Conservation (phyloP, 2,797 vertebrate genomes). For the Trichosurus vulpecula region DNA sequence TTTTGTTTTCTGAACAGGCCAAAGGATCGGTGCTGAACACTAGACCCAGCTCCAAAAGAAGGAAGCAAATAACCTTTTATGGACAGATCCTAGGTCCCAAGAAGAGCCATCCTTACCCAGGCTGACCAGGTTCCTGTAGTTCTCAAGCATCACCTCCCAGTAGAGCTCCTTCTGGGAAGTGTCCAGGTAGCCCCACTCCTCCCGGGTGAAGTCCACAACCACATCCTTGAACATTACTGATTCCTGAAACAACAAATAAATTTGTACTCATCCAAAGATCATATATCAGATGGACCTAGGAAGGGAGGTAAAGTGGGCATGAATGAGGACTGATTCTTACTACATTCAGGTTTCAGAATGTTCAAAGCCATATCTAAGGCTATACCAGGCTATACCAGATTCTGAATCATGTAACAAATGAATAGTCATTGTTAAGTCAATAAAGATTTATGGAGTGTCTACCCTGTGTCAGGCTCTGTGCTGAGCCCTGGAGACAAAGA, state of each 20-base stretch:
- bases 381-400: neutral
- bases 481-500: neutral
- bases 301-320: too few species aligned
- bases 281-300: too few species aligned
- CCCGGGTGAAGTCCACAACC: neutral
- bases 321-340: too few species aligned
- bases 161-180: neutral
- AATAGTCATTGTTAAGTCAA: neutral
- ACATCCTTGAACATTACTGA: neutral
- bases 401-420: too few species aligned
- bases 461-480: neutral
- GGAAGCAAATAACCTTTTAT: neutral
- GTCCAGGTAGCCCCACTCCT: neutral
- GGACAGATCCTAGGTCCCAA: neutral
- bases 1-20: too few species aligned
- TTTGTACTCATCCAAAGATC: too few species aligned
- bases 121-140: neutral
- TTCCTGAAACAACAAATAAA: neutral
- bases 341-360: too few species aligned
- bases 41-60: too few species aligned
- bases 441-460: neutral
- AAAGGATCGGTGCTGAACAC: too few species aligned
- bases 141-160: neutral
- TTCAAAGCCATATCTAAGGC: too few species aligned
- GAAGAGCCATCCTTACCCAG: neutral